Conservation (phyloP, 2,113 vertebrate genomes). For the Phyllostomus discolor region DNA sequence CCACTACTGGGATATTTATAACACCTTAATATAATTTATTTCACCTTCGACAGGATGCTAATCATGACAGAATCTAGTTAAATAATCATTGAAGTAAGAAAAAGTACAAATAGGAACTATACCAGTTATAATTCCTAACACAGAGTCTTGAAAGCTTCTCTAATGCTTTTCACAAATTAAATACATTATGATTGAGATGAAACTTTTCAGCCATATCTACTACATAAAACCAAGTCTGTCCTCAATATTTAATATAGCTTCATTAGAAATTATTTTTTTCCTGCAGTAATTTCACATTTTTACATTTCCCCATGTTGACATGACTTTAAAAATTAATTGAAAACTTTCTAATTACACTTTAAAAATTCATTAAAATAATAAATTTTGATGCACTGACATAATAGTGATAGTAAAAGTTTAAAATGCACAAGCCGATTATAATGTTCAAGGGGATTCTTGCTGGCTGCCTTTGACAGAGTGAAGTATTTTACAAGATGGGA, state of each 20-base stretch:
- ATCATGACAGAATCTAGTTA: conserved; percentile 18
- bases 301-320: not conserved
- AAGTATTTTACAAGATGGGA: not conserved
- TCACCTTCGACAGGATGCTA: conserved; percentile 16
- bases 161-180: conserved; percentile 23
- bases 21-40: conserved; percentile 22
- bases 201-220: not conserved
- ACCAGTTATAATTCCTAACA: not conserved
- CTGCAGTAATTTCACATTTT: not conserved
- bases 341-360: not conserved
- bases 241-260: not conserved
- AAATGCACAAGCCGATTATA: not conserved
- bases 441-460: not conserved
- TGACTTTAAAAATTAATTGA: not conserved
- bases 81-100: conserved; percentile 37
- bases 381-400: not conserved
- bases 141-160: not conserved
- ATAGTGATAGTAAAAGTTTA: not conserved
- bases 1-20: conserved; percentile 10
- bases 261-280: conserved; percentile 8
- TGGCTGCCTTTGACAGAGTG: not conserved
- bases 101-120: not conserved
- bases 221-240: not conserved
- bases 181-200: not conserved
- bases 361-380: not conserved